These are phyloP conservation scores for Scytalopus superciliaris DNA, from an alignment of 2,113 vertebrate genomes.

Conservation along the genomic window DNA sequence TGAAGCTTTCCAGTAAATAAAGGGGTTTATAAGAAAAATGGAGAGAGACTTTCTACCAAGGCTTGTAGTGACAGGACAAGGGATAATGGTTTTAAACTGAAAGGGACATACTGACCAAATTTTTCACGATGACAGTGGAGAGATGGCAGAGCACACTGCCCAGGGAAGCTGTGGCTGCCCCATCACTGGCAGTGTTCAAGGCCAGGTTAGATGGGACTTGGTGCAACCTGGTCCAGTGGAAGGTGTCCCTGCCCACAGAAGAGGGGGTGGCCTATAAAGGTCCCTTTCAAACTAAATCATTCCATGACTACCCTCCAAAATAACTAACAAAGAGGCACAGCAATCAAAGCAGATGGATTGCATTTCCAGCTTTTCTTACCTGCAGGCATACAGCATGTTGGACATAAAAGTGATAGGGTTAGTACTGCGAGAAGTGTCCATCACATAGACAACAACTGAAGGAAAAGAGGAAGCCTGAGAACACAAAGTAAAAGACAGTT, in stretches of 20 bases:
- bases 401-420: constrained; percentile 98
- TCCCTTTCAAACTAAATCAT: background rate
- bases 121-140: rapidly evolving
- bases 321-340: background rate
- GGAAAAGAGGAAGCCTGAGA: constrained; percentile 92
- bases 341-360: background rate
- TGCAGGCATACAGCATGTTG: constrained; percentile 99
- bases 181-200: background rate
- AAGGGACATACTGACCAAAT: background rate
- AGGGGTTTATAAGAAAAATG: background rate
- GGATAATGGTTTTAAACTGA: background rate
- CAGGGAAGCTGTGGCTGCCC: background rate
- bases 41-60: background rate
- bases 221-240: background rate
- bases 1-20: background rate
- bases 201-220: rapidly evolving
- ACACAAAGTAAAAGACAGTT: background rate
- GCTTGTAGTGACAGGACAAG: background rate
- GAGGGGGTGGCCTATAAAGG: background rate
- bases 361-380: constrained; percentile 73
- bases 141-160: background rate
- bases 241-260: rapidly evolving
- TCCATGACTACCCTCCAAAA: background rate
- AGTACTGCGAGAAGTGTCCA: constrained; percentile 95
- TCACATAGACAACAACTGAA: constrained; percentile 93